Evolutionary conservation across 2,888 invertebrate species (phyloP).

Genomic region (Mimumesa dahlbomi): DNA sequence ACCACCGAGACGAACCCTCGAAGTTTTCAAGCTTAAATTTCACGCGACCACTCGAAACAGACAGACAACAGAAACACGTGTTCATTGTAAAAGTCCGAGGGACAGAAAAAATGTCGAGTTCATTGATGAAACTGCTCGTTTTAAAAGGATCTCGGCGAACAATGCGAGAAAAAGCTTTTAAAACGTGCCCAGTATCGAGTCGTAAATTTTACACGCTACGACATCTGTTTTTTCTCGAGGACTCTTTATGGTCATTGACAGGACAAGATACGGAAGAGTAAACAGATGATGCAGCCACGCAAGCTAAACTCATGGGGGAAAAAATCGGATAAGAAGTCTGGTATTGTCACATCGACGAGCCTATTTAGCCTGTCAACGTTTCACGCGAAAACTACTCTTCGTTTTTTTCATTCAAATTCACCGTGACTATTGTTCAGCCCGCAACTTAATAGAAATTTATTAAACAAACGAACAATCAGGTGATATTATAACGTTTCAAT

Average conservation of each 20-base stretch:
- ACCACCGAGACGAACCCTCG: too few species aligned
- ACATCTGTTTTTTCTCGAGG: conserved; percentile 4
- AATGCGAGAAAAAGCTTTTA: neutral
- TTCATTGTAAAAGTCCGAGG: too few species aligned
- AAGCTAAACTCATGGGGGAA: neutral
- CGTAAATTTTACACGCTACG: conserved; percentile 6
- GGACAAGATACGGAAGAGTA: conserved; percentile 18
- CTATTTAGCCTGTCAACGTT: too few species aligned
- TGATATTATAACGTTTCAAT: too few species aligned
- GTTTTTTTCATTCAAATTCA: too few species aligned
- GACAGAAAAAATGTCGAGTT: neutral
- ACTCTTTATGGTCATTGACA: conserved; percentile 25
- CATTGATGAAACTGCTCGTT: neutral
- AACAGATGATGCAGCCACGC: conserved; percentile 11
- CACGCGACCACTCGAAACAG: too few species aligned
- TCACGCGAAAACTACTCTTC: too few species aligned
- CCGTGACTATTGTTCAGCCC: too few species aligned
- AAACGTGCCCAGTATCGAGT: neutral
- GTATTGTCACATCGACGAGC: neutral
- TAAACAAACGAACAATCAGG: too few species aligned
- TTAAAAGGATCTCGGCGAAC: neutral
- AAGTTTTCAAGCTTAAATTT: too few species aligned
- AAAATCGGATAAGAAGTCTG: neutral
- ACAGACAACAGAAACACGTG: too few species aligned
- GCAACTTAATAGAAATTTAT: too few species aligned